These are phyloP conservation scores for Andrena praecox DNA, from an alignment of 2,888 invertebrate species.

Conservation along the genomic window DNA sequence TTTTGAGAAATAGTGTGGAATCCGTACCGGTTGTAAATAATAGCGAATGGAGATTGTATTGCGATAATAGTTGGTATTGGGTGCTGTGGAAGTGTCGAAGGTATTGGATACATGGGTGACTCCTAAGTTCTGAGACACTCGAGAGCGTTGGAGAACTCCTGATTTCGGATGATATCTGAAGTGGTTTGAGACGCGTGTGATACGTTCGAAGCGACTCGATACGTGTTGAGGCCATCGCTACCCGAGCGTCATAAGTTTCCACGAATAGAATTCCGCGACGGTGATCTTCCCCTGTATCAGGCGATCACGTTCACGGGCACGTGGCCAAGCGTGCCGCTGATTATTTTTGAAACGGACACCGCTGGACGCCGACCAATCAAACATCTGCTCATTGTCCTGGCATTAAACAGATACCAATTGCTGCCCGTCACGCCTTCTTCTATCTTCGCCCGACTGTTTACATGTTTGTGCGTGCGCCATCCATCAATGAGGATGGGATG, in stretches of 20 bases:
- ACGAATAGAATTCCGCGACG: slow-evolving; percentile 41
- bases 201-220: neutral
- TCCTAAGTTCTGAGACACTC: neutral
- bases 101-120: too few relatives aligned
- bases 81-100: too few relatives aligned
- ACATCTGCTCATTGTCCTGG: slow-evolving; percentile 19
- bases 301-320: slow-evolving; percentile 61
- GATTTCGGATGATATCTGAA: neutral
- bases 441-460: neutral
- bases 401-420: neutral
- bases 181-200: neutral
- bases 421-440: neutral
- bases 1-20: too few relatives aligned
- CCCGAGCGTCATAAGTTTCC: slow-evolving; percentile 50
- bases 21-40: too few relatives aligned
- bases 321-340: slow-evolving; percentile 58
- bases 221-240: slow-evolving; percentile 1
- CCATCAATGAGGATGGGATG: neutral
- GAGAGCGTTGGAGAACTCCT: neutral
- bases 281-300: slow-evolving; percentile 23
- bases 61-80: too few relatives aligned
- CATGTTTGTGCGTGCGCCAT: neutral
- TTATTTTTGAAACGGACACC: slow-evolving; percentile 33
- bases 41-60: too few relatives aligned
- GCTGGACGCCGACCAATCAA: slow-evolving; percentile 10